Conservation (phyloP, 2,113 vertebrate species). For the Ploceus nigricollis region DNA sequence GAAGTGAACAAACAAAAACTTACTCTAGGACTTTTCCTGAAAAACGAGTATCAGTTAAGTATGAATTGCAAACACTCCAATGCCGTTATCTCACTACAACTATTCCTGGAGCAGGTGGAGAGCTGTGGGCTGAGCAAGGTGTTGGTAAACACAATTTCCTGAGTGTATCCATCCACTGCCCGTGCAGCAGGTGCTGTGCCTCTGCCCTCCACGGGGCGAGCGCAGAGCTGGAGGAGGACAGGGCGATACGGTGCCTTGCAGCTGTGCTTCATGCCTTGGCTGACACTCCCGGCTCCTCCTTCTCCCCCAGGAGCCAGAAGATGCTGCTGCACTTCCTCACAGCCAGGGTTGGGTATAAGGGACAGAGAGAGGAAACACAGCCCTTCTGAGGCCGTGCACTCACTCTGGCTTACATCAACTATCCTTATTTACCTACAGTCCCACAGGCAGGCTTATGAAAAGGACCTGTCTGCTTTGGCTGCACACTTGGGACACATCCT, state of each 20-base stretch:
- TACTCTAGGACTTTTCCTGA: neutral
- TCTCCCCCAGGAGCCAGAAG: neutral
- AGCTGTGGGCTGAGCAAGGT: neutral
- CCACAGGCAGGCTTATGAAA: neutral
- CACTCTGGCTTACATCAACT: neutral
- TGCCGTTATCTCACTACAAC: neutral
- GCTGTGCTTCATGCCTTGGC: neutral
- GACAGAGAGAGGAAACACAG: neutral
- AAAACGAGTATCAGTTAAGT: neutral
- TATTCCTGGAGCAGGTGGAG: neutral
- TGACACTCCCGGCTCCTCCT: neutral
- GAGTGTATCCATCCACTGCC: neutral
- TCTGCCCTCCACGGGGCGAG: neutral
- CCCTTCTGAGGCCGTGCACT: neutral
- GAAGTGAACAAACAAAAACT: neutral
- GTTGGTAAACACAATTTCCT: neutral
- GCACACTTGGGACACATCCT: constrained; percentile 46
- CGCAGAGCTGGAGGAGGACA: neutral
- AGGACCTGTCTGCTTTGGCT: constrained; percentile 10
- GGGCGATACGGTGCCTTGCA: fast-evolving
- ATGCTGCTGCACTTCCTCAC: neutral
- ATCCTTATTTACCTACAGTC: neutral
- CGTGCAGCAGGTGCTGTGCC: neutral
- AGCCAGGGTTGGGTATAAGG: neutral
- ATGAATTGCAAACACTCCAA: neutral